A percentile compares a stretch with the other conserved stretches of the same genome.
Evolutionary conservation across 2,113 vertebrate genomes (phyloP).

Genomic region (Lathamus discolor): DNA sequence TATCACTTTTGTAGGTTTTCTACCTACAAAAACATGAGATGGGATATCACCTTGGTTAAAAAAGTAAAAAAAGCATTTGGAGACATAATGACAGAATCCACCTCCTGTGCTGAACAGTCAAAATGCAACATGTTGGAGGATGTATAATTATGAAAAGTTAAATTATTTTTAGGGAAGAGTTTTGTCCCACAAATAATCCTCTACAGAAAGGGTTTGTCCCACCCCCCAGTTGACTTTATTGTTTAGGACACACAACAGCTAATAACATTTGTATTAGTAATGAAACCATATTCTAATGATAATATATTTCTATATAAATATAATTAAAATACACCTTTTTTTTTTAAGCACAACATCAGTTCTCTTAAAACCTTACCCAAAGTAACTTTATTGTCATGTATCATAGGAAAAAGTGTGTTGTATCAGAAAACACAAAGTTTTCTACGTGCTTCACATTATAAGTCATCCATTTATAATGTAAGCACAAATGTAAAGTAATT

Average conservation of each 20-base stretch:
- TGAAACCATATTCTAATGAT: background rate
- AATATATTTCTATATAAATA: background rate
- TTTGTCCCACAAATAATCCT: background rate
- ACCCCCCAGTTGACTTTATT: background rate
- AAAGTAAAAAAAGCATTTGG: background rate
- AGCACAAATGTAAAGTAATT: background rate
- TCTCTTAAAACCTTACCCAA: background rate
- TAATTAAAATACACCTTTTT: background rate
- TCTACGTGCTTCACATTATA: background rate
- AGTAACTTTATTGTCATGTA: background rate
- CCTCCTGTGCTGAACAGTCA: background rate
- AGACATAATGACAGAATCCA: background rate
- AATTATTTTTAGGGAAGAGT: background rate
- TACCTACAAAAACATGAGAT: rapidly evolving
- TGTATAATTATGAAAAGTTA: background rate
- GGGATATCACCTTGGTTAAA: background rate
- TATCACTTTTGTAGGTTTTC: background rate
- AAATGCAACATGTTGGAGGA: background rate
- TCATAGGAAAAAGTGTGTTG: background rate
- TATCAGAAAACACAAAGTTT: background rate
- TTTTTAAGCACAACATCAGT: background rate
- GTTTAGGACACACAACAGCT: background rate
- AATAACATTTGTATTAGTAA: background rate
- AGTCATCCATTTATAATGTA: background rate
- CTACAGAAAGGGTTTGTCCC: background rate